A percentile compares a stretch with the other conserved stretches of the same genome.
Evolutionary conservation across 2,113 vertebrate species (phyloP).

Genomic region (Australoheros scitulus): DNA sequence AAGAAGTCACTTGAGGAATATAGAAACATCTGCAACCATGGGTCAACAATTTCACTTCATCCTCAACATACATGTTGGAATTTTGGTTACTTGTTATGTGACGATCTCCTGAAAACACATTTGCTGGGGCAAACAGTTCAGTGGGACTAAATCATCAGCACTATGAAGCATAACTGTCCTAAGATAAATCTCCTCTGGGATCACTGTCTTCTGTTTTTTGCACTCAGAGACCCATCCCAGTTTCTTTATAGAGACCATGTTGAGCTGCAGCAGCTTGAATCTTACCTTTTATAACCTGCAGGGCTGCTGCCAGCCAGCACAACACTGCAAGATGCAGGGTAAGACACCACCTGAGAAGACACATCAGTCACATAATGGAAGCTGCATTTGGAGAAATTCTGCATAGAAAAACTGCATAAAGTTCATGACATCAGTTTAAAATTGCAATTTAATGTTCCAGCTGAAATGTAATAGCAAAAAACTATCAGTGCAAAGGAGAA

Average conservation of each 20-base stretch:
- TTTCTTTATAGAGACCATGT: not conserved
- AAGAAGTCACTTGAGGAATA: not conserved
- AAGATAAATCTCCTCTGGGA: not conserved
- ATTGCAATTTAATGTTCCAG: too few relatives aligned
- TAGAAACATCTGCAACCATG: not conserved
- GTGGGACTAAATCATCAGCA: not conserved
- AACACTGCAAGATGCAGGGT: conserved; percentile 58
- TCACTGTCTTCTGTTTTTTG: not conserved
- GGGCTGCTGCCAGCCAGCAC: conserved; percentile 53
- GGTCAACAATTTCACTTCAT: not conserved
- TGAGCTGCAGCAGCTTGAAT: not conserved
- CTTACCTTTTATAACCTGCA: conserved; percentile 74
- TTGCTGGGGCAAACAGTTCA: not conserved
- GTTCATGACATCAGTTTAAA: not conserved
- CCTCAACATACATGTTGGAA: not conserved
- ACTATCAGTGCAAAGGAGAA: not conserved
- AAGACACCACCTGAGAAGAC: conserved; percentile 66
- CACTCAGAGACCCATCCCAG: not conserved
- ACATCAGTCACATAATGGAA: conserved; percentile 5
- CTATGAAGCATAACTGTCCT: not conserved
- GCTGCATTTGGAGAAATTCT: not conserved
- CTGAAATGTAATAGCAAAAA: not conserved
- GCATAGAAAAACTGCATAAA: not conserved
- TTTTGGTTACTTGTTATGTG: not conserved
- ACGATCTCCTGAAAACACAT: not conserved